Conservation (phyloP, 2,113 vertebrate species). For the Speoplatyrhinus poulsoni region DNA sequence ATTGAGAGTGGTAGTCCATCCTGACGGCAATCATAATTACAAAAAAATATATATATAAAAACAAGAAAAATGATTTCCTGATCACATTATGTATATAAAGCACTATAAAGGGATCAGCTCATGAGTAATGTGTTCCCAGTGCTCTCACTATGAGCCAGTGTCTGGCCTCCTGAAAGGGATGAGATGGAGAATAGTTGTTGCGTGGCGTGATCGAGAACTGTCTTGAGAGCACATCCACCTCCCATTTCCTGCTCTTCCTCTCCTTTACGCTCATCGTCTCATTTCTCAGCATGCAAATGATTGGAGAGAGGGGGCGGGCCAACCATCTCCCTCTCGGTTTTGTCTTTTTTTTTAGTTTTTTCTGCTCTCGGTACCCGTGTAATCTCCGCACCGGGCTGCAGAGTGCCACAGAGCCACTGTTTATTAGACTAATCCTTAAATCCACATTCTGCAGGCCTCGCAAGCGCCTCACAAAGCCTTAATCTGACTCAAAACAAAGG, state of each 20-base stretch:
- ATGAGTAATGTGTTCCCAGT: slow-evolving; percentile 24
- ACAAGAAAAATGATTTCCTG: background rate
- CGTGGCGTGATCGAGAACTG: slow-evolving; percentile 39
- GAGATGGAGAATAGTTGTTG: slow-evolving; percentile 42
- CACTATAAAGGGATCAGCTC: slow-evolving; percentile 3
- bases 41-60: background rate
- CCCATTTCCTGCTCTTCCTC: slow-evolving; percentile 42
- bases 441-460: slow-evolving; percentile 75
- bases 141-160: slow-evolving; percentile 39
- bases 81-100: background rate
- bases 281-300: slow-evolving; percentile 61
- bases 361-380: slow-evolving; percentile 63
- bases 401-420: slow-evolving; percentile 74
- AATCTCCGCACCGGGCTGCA: slow-evolving; percentile 70
- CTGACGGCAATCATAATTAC: slow-evolving; percentile 33
- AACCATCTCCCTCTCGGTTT: background rate
- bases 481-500: slow-evolving; percentile 80
- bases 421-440: slow-evolving; percentile 82
- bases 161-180: slow-evolving; percentile 27
- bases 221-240: slow-evolving; percentile 54
- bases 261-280: slow-evolving; percentile 41
- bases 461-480: slow-evolving; percentile 68
- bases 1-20: slow-evolving; percentile 32
- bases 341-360: slow-evolving; percentile 13
- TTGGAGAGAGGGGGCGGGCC: background rate